Percentiles rank a stretch among this genome's conserved stretches.
These are phyloP conservation scores for Neomorphus geoffroyi DNA, from an alignment of 2,797 vertebrate species.

Conservation along the genomic window DNA sequence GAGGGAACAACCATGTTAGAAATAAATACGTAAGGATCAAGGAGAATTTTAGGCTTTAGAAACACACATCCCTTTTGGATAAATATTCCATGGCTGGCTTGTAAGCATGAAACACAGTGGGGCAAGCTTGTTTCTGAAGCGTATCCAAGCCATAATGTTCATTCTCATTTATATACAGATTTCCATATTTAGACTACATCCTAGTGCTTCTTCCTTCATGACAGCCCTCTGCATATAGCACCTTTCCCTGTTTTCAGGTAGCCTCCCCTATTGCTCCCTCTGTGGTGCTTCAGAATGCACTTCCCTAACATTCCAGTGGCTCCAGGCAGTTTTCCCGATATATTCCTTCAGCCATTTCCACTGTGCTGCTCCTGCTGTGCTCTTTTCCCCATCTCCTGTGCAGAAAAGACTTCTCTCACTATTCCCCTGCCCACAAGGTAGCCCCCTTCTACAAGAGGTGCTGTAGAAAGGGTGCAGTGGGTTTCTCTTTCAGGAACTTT, in stretches of 20 bases:
- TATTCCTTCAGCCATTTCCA: neutral
- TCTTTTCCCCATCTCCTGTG: neutral
- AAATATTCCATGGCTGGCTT: neutral
- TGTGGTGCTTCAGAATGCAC: neutral
- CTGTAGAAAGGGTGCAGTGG: neutral
- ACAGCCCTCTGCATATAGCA: neutral
- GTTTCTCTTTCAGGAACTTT: neutral
- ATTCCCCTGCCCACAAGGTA: rapidly evolving
- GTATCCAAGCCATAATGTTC: neutral
- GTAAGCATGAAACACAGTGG: neutral
- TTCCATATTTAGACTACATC: neutral
- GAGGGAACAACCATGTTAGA: neutral
- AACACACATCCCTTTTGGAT: neutral
- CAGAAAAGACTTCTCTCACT: neutral
- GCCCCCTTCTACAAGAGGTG: neutral
- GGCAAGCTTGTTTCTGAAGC: neutral
- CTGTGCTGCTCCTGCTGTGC: rapidly evolving
- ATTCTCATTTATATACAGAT: neutral
- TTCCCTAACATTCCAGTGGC: neutral
- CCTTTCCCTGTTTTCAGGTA: neutral
- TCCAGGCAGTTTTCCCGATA: neutral
- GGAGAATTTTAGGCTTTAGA: neutral
- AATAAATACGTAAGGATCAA: neutral
- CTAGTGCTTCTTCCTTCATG: neutral
- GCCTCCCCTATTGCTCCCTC: neutral